Evolutionary conservation across 2,888 invertebrate species (phyloP), one percentile per base, ranked within the genome.

Genomic region (Melanotus villosus): DNA sequence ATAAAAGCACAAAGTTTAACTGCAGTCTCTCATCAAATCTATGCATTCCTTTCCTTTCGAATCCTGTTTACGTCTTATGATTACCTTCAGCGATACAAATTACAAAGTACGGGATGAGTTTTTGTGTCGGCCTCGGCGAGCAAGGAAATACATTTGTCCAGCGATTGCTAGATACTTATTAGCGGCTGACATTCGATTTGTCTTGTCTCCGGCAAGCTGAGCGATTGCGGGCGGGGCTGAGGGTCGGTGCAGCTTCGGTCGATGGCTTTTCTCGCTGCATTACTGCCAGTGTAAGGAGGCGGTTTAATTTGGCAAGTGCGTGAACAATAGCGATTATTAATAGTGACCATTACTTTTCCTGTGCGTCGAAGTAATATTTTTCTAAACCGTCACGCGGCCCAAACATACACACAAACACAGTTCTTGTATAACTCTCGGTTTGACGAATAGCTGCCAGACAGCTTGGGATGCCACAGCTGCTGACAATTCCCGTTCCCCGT

Each of bases 151-250:
- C 84, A 84, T 85, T 84, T 85, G 85, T 85, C 84, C 84, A 78
- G 80, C 83, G 80, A 82, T 82, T 83, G 82, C 84, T 82, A 84
- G 84, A 83, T 84, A 85, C 86, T 86, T 86, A 86, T 86, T 86
- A 86, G 84, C 81, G 85, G 82, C 85, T 85, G 86, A 86, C 85
- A 84, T 84, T 85, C 86, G 86, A 86, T 86, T 86, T 86, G 86
- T 86, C 86, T 85, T 85, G 83, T 84, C 83, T 81, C 81, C 78
- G 81, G 77, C 78, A 78, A 80, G 79, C 80, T 82, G 83, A 84
- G 81, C 83, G 84, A 84, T 84, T 81, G 83, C 83, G 77, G 78
- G 79, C 76, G 80, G 79, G 78, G 79, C 77, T 71, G 73, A 70
- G 76, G 73, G 70, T 70, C 72, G 72, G 71, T 73, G 71, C 69